Evolutionary conservation across 2,888 invertebrate species (phyloP).

Genomic region (Bugulina stolonifera): DNA sequence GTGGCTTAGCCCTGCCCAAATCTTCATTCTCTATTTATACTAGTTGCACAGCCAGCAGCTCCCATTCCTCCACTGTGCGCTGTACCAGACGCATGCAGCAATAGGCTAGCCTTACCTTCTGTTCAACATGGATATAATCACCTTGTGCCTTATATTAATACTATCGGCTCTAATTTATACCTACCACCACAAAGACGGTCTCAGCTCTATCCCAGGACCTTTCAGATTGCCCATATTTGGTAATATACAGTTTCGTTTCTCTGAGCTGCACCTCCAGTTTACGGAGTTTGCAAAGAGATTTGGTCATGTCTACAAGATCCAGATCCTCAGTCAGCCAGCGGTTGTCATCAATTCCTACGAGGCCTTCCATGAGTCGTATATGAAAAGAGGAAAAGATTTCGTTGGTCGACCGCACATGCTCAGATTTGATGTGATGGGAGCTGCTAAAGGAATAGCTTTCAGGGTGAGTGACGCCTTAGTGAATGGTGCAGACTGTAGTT

Average conservation of each 20-base stretch:
- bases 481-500: background rate
- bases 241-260: background rate
- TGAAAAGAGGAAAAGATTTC: conserved; percentile 28
- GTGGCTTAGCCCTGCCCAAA: background rate
- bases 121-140: conserved; percentile 2
- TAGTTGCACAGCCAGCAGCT: background rate
- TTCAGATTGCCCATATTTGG: conserved; percentile 23
- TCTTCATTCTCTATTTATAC: background rate
- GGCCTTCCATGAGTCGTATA: conserved; percentile 27
- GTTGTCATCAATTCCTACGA: conserved; percentile 28
- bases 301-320: conserved; percentile 24
- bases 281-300: conserved; percentile 3
- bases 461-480: conserved; percentile 3
- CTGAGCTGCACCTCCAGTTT: conserved; percentile 22
- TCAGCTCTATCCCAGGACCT: conserved; percentile 9
- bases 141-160: background rate
- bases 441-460: conserved; percentile 19
- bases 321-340: conserved; percentile 19
- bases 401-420: conserved; percentile 27
- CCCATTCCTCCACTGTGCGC: background rate
- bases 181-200: background rate
- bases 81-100: too few species aligned
- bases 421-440: conserved; percentile 15
- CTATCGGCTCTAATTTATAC: background rate
- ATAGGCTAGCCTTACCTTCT: too few species aligned